Base-by-base conservation (phyloP, 2,797 vertebrate species). In the Halcyon badia region DNA sequence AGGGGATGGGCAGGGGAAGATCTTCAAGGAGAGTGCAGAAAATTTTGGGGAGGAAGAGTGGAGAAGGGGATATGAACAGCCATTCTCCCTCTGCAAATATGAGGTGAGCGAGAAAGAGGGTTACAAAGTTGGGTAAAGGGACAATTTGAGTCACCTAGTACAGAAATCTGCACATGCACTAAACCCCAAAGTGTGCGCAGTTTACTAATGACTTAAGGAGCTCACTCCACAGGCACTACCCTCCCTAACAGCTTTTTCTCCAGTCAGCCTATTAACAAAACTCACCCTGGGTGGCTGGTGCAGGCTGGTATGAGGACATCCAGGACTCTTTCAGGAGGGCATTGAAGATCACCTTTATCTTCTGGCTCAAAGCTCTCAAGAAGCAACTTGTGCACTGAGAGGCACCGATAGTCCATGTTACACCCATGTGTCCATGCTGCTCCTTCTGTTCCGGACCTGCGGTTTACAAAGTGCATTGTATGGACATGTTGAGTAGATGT, bases 271-370 rank as follows among this genome's bases (percentile, higher is more conserved):
- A 12, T 20, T 54, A 66, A 41, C 39, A 61, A 57, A 80, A 19
- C 25, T 83, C 68, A 25, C 14, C 14, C 24, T 11, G 5, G 57
- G 52, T 60, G 22, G 8, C 12, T 56, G 72, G 15, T 56, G 56
- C 22, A 18, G 7, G 11, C 46, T 56, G 39, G 14, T 48, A 11
- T 3, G 46, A 79, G 28, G 60, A 57, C 0, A 0, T 33, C 35
- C n/a, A 4, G 2, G 54, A 42, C 6, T 65, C 31, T 64, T 54
- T 69, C 46, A 24, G 64, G 49, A 58, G 35, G 22, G 11, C 31
- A 17, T n/a, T 22, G 48, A 76, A 69, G 54, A 19, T 42, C 26
- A 44, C 20, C 48, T 68, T 76, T 66, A 35, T 14, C 35, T 81
- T 35, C 57, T 81, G 51, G 9, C 30, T 75, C 2, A 7, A 51